A percentile compares a stretch with the other conserved stretches of the same genome.
These are phyloP conservation scores for Peromyscus nudipes DNA, from an alignment of 2,797 vertebrate species.

Conservation along the genomic window DNA sequence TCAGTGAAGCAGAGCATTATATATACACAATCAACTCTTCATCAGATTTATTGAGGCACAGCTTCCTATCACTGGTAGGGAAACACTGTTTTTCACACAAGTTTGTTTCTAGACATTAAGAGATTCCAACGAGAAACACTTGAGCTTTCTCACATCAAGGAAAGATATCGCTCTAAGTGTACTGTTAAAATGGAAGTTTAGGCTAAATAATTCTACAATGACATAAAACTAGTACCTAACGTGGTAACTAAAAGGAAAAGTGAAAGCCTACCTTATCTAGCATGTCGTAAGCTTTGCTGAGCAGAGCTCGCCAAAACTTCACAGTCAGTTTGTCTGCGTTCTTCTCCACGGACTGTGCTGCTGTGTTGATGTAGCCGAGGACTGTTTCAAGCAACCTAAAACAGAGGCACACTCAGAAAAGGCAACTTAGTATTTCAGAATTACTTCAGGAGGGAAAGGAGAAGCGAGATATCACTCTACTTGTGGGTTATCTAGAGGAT, in stretches of 20 bases:
- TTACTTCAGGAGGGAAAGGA: neutral
- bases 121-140: conserved; percentile 5
- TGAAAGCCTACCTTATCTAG: conserved; percentile 94
- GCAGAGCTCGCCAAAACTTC: conserved; percentile 97
- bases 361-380: conserved; percentile 93
- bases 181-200: conserved; percentile 37
- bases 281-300: conserved; percentile 95
- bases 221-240: neutral
- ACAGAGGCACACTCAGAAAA: conserved; percentile 34
- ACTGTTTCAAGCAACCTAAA: conserved; percentile 94
- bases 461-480: neutral
- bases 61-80: neutral
- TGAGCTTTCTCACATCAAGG: neutral
- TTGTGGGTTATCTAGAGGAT: neutral
- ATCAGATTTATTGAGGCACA: neutral
- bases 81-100: neutral
- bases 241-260: neutral
- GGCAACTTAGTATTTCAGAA: neutral
- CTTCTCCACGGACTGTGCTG: conserved; percentile 93
- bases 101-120: conserved; percentile 25
- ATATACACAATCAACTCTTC: neutral
- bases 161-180: neutral
- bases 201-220: neutral
- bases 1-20: neutral
- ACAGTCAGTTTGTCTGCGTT: conserved; percentile 93